Evolutionary conservation across 2,797 vertebrate genomes (phyloP), one percentile per base, ranked within the genome.

Genomic region (Cyclopterus lumpus): DNA sequence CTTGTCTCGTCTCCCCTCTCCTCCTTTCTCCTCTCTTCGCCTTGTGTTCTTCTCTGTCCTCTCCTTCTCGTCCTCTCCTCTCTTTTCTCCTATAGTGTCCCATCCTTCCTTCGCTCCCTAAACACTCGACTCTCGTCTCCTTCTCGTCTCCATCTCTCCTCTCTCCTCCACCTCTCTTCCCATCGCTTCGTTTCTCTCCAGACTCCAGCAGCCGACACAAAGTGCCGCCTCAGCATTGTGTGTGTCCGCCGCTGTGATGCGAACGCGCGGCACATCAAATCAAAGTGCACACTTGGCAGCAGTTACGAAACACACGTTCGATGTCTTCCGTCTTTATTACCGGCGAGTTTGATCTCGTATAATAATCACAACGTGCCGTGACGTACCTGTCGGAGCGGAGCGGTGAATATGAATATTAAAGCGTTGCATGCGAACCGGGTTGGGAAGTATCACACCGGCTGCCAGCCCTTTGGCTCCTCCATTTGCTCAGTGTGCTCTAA

Each of bases 321-420:
- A 79, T 64, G 9, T 81, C 67, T 48, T 77, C 12, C 24, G 71
- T 77, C 80, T 69, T 67, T 57, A 6, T 82, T 18, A 44, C 1
- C 54, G 1, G 24, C 18, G 51, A 79, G 74, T 76, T 84, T 82
- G 79, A 84, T 84, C 79, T 76, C 11, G 0, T 79, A 15, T 66
- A 77, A 77, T 63, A 48, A 78, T 82, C 69, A 48, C 62, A 71
- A 18, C 71, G 73, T 58, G 78, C 1, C 65, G 1, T 76, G 76
- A 75, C 61, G 61, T 74, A 42, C 62, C 26, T 12, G 78, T 73
- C 71, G 8, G 34, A 81, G 73, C 34, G 48, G 80, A 80, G 24
- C 71, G 34, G 81, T 36, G 71, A 61, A 28, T 8, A 5, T 38
- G 60, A 58, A 11, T 42, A 79, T 65, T 70, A 79, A 77, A 75